phyloP scores from a whole-genome alignment of 2,888 invertebrate genomes.

The Heteropelma amictum region DNA sequence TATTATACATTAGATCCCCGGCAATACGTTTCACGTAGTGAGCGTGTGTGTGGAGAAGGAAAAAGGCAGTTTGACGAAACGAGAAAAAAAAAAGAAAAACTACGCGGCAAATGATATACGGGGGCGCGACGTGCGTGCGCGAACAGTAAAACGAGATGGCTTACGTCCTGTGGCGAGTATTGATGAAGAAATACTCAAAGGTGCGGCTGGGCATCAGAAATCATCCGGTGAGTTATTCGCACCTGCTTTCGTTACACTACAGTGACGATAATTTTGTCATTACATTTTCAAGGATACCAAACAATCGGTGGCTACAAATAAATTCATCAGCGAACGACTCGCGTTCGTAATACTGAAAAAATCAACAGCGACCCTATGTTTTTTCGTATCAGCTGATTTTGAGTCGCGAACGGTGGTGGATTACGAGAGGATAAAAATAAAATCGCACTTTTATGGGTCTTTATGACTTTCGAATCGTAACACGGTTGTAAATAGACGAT shows the following conservation, averaged over 20 bases:
- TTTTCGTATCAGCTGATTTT: no score
- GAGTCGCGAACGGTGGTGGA: no score
- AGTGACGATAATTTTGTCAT: not conserved
- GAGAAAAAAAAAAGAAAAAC: no score
- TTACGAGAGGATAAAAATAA: no score
- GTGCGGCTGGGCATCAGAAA: conserved; percentile 79
- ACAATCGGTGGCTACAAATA: no score
- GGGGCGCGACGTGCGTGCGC: conserved; percentile 35
- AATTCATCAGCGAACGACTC: no score
- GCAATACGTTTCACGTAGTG: not conserved
- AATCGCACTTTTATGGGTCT: no score
- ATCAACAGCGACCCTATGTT: no score
- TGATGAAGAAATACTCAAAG: conserved; percentile 82
- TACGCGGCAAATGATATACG: conserved; percentile 26
- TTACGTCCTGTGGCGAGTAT: conserved; percentile 81
- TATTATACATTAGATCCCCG: conserved; percentile 17
- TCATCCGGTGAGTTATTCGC: conserved; percentile 71
- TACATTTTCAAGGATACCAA: no score
- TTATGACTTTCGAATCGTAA: no score
- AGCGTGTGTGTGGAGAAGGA: not conserved
- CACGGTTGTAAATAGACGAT: not conserved
- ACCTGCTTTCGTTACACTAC: not conserved
- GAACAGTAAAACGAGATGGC: conserved; percentile 77
- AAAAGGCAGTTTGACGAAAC: no score
- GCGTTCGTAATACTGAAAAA: no score